Evolutionary conservation across 2,113 vertebrate species (phyloP).

Genomic region (Labeo catla): DNA sequence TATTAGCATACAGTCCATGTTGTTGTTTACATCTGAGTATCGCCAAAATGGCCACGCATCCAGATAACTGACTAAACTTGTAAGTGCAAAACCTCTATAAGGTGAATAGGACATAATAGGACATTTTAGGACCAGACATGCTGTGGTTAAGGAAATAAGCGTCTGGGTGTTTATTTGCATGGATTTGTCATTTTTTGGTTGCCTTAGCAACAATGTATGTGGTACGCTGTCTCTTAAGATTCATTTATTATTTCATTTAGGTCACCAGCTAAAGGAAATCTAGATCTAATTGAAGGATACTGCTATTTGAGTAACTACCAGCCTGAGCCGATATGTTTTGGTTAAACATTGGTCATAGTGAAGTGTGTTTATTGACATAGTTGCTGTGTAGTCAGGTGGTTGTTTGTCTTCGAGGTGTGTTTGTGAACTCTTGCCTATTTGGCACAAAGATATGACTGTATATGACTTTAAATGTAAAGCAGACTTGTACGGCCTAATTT

Average conservation of each 20-base stretch:
- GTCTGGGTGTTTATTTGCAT: conserved; percentile 8
- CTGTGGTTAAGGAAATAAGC: neutral
- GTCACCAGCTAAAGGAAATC: conserved; percentile 30
- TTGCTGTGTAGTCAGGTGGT: neutral
- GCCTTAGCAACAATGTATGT: neutral
- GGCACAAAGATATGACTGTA: neutral
- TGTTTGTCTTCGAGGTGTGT: conserved; percentile 46
- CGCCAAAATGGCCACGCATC: too few species aligned
- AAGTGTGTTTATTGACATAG: conserved; percentile 19
- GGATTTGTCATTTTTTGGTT: neutral
- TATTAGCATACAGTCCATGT: too few species aligned
- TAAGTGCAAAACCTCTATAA: too few species aligned
- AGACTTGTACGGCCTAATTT: conserved; percentile 39
- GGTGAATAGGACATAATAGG: too few species aligned
- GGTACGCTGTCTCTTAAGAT: neutral
- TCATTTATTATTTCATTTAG: conserved; percentile 20
- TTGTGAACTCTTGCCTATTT: conserved; percentile 19
- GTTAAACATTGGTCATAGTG: conserved; percentile 47
- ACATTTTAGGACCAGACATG: neutral
- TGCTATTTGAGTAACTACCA: conserved; percentile 17
- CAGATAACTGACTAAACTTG: too few species aligned
- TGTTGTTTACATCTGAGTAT: too few species aligned
- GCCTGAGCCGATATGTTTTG: neutral
- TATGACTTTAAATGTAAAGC: neutral
- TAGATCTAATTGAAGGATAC: conserved; percentile 2